A percentile compares a stretch with the other conserved stretches of the same genome.
Evolutionary conservation across 35 echinoderm and acorn worm genomes (phyloP).

Genomic region (Ophioderma brevispina): DNA sequence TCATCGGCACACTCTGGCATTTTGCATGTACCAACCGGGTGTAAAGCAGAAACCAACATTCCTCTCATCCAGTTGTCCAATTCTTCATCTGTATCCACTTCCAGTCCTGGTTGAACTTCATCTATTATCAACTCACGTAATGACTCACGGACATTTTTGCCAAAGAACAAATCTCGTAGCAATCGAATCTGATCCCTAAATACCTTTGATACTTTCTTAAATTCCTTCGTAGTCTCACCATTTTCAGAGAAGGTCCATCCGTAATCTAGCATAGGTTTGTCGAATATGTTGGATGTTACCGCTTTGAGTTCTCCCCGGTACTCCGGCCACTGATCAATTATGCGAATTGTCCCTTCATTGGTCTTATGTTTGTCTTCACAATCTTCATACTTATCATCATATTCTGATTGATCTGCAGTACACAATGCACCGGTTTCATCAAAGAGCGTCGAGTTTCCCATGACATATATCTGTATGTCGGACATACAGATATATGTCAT

Average conservation of each 20-base stretch:
- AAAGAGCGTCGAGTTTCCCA: slow-evolving; percentile 48
- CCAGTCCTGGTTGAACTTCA: slow-evolving; percentile 30
- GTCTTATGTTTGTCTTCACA: not conserved
- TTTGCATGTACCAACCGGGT: slow-evolving; percentile 39
- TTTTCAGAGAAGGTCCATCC: slow-evolving; percentile 23
- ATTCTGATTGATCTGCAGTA: not conserved
- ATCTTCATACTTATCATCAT: not conserved
- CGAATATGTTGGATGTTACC: slow-evolving; percentile 14
- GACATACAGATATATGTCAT: slow-evolving; percentile 41
- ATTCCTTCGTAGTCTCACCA: not conserved
- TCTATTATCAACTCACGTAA: slow-evolving; percentile 7
- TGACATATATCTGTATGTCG: slow-evolving; percentile 36
- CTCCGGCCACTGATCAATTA: slow-evolving; percentile 45
- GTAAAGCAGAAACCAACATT: slow-evolving; percentile 39
- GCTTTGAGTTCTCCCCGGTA: slow-evolving; percentile 8
- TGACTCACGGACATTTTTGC: not conserved
- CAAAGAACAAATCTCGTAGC: slow-evolving; percentile 34
- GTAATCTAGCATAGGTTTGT: slow-evolving; percentile 28
- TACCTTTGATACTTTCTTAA: slow-evolving; percentile 19
- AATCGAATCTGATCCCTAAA: slow-evolving; percentile 20
- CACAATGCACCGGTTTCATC: slow-evolving; percentile 27
- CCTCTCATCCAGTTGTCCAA: slow-evolving; percentile 34
- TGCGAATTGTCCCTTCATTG: slow-evolving; percentile 37
- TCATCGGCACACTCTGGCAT: slow-evolving; percentile 42
- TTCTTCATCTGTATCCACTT: slow-evolving; percentile 28